Conservation (phyloP, 2,113 vertebrate genomes). For the Shinisaurus crocodilurus region DNA sequence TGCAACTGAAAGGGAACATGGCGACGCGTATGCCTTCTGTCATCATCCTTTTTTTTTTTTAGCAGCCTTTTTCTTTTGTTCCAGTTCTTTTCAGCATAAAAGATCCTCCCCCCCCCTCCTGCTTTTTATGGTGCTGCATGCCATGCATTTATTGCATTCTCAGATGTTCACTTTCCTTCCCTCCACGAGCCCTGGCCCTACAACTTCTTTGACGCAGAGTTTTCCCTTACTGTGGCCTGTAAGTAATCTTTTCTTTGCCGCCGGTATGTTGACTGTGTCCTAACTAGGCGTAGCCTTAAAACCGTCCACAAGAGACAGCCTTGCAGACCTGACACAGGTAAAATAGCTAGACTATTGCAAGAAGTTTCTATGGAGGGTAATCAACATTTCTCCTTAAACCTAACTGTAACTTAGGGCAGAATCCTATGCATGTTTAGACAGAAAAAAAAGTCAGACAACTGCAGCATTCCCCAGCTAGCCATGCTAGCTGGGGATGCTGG, state of each 20-base stretch:
- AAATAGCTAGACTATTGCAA: not conserved
- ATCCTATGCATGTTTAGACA: no score
- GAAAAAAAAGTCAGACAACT: no score
- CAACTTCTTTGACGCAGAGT: constrained; percentile 22
- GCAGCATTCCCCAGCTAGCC: no score
- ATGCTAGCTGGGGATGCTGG: no score
- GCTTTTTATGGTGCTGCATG: constrained; percentile 1
- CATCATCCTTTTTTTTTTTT: constrained; percentile 50
- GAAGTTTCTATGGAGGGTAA: not conserved
- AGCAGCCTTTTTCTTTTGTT: constrained; percentile 65
- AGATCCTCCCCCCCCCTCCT: constrained; percentile 20
- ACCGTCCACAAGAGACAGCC: not conserved
- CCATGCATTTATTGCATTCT: not conserved
- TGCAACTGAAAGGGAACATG: constrained; percentile 66
- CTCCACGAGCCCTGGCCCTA: constrained; percentile 13
- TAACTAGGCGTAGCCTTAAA: not conserved
- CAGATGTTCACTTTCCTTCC: constrained; percentile 36
- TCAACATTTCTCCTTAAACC: not conserved
- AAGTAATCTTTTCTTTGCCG: constrained; percentile 14
- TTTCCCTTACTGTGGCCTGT: constrained; percentile 33
- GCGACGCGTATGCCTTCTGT: constrained; percentile 72
- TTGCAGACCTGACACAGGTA: not conserved
- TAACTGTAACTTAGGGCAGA: not conserved
- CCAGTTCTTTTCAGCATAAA: constrained; percentile 56
- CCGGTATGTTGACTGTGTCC: not conserved